Evolutionary conservation across 2,888 invertebrate genomes (phyloP).

Genomic region (Aspidiotus rigidus): DNA sequence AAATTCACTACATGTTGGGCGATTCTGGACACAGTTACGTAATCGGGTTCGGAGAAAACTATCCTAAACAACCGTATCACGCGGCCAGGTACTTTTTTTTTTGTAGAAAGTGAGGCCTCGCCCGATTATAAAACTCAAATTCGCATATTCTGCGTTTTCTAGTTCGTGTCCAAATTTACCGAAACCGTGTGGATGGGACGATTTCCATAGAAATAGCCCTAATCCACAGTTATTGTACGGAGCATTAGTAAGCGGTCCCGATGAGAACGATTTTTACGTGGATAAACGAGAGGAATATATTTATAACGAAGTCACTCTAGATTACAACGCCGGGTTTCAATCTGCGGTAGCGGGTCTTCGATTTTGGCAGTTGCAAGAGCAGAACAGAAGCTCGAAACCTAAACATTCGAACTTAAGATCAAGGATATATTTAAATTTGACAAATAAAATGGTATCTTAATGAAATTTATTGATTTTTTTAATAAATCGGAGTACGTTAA

Average conservation of each 20-base stretch:
- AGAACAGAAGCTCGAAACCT: background rate
- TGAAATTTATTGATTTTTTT: no score
- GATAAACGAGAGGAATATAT: constrained; percentile 49
- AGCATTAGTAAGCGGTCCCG: constrained; percentile 52
- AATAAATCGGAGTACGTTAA: no score
- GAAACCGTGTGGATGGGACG: constrained; percentile 47
- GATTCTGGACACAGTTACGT: constrained; percentile 49
- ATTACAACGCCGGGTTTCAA: constrained; percentile 52
- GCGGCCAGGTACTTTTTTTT: constrained; percentile 45
- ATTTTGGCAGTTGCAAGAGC: constrained; percentile 40
- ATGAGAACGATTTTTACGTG: constrained; percentile 47
- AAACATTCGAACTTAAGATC: constrained; percentile 14
- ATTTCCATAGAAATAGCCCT: constrained; percentile 43
- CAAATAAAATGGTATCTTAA: no score
- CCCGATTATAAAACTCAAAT: background rate
- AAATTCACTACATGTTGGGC: constrained; percentile 51
- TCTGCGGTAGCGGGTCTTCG: constrained; percentile 47
- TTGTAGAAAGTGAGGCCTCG: no score
- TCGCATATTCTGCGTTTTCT: constrained; percentile 33
- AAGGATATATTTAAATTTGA: background rate
- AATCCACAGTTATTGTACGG: constrained; percentile 51
- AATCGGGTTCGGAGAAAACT: constrained; percentile 49
- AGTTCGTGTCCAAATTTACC: constrained; percentile 50
- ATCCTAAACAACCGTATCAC: constrained; percentile 49
- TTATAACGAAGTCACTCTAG: constrained; percentile 50